These are phyloP conservation scores for Lethenteron reissneri DNA, from an alignment of 2,113 vertebrate genomes.

Conservation along the genomic window DNA sequence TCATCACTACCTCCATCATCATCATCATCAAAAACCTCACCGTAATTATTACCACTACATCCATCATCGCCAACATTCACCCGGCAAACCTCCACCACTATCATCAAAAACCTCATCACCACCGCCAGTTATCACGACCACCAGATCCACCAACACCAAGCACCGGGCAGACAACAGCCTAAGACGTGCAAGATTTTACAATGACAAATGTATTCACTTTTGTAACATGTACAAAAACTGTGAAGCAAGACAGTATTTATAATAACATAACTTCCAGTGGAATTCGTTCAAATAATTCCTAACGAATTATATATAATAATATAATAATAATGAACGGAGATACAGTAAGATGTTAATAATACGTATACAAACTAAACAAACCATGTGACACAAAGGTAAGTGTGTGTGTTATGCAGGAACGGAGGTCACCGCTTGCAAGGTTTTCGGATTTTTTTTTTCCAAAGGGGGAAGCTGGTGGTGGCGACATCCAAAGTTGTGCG, in stretches of 20 bases:
- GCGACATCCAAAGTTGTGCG: too few relatives aligned
- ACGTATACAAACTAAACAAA: neutral
- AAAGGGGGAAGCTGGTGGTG: neutral
- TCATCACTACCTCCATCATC: too few relatives aligned
- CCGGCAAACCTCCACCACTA: too few relatives aligned
- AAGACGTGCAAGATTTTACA: too few relatives aligned
- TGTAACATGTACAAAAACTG: conserved; percentile 5
- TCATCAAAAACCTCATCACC: too few relatives aligned
- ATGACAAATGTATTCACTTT: neutral
- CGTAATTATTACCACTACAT: too few relatives aligned
- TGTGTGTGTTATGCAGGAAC: neutral
- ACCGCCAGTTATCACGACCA: too few relatives aligned
- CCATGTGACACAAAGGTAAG: neutral
- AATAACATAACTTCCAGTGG: conserved; percentile 5
- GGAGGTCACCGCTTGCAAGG: neutral
- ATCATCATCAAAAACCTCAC: too few relatives aligned
- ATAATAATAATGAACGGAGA: neutral
- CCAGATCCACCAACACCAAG: too few relatives aligned
- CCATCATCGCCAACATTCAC: too few relatives aligned
- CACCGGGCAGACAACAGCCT: too few relatives aligned
- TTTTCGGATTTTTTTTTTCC: neutral
- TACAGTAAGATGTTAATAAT: conserved; percentile 1
- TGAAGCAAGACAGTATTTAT: conserved; percentile 4
- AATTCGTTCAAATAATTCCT: neutral
- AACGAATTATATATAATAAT: neutral